A percentile compares a stretch with the other conserved stretches of the same genome.
Conservation (phyloP, 2,797 vertebrate species). For the Alosa sapidissima region DNA sequence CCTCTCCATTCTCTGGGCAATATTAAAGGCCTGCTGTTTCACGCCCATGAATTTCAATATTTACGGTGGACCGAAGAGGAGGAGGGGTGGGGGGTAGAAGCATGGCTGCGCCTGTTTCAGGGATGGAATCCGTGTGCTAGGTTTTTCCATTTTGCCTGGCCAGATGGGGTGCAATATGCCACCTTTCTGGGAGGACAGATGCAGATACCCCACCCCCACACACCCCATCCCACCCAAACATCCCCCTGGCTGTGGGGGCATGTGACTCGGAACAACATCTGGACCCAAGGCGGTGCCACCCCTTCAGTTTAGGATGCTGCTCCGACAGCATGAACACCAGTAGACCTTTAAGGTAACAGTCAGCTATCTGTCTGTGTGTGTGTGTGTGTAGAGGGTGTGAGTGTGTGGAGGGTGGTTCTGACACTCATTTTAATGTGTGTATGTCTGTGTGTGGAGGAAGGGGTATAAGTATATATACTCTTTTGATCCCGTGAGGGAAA, state of each 20-base stretch:
- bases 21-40: slow-evolving; percentile 99
- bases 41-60: slow-evolving; percentile 93
- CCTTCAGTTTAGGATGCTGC: slow-evolving; percentile 30
- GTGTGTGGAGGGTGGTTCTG: background rate
- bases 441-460: background rate
- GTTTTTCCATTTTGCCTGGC: slow-evolving; percentile 58
- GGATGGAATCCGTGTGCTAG: slow-evolving; percentile 62
- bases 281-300: slow-evolving; percentile 74
- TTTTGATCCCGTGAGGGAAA: too few relatives aligned
- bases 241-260: slow-evolving; percentile 75
- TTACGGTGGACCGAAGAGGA: slow-evolving; percentile 73
- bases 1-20: slow-evolving; percentile 90
- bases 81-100: background rate
- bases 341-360: background rate
- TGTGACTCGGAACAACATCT: slow-evolving; percentile 84
- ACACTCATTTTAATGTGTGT: background rate
- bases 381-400: slow-evolving; percentile 22
- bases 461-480: too few relatives aligned
- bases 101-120: background rate
- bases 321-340: background rate
- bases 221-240: slow-evolving; percentile 75
- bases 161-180: slow-evolving; percentile 99
- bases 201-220: slow-evolving; percentile 64
- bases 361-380: background rate
- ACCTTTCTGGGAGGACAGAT: slow-evolving; percentile 94